Evolutionary conservation across 2,113 vertebrate genomes (phyloP), one percentile per base, ranked within the genome.

Genomic region (Nothocercus julius): DNA sequence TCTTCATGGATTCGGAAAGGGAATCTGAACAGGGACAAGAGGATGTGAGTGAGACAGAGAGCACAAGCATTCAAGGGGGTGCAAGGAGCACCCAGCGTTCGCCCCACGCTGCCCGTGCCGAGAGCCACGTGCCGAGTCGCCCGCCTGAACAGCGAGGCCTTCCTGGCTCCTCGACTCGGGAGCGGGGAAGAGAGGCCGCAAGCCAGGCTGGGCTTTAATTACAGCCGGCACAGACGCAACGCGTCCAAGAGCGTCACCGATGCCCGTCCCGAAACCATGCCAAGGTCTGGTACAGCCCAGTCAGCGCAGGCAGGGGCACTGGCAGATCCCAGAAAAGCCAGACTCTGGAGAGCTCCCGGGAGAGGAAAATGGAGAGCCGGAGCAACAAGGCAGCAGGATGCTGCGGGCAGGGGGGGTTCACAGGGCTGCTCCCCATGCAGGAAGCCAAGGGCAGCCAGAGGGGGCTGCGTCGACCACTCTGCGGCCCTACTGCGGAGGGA

Each of bases 1-100:
- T 99, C 97, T 97, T 99, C 98, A 99, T 99, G 15, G 98, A 98
- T 68, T 99, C 99, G 11, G 98, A 98, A 79, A 99, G 98, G 69
- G 98, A 99, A 44, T 98, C 99, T 99, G 97, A 54, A 40, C 1
- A 9, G 9, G 77, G 63, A 76, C 58, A n/a, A 49, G 30, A 24
- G 45, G 28, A 28, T 32, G 49, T 7, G 20, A 1, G 17, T 22
- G 47, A 53, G 51, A 10, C 12, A 6, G 25, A 30, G 7, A 17
- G 74, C 36, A 53, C 18, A 7, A 7, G 3, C 0, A 1, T 67
- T 34, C 9, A 67, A 11, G 0, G 1, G 45, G 36, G 61, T 0
- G 3, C 22, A 0, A 6, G 21, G 47, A 40, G 25, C 77, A 77
- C 42, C 42, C 20, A 38, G 13, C 27, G 2, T 5, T 32, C 1